phyloP scores from a whole-genome alignment of 1,140 invertebrate species.

The Apocrypta bakeri region DNA sequence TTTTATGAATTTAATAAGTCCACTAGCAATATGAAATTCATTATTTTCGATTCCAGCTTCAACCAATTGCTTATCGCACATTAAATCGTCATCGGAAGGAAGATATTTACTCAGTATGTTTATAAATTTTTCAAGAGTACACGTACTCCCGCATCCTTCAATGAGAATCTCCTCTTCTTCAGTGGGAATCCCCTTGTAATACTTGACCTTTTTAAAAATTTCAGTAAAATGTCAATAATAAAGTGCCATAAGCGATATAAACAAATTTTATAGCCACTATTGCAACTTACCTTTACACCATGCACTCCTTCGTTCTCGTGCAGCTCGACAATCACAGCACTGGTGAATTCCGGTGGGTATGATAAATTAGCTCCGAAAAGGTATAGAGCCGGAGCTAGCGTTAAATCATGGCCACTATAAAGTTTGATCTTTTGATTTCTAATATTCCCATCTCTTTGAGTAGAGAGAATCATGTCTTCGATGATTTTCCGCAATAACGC shows the following conservation, averaged over 20 bases:
- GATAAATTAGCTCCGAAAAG: constrained; percentile 79
- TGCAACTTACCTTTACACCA: constrained; percentile 55
- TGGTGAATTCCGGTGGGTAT: constrained; percentile 75
- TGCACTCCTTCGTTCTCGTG: constrained; percentile 44
- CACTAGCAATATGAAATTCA: neutral
- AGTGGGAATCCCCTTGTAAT: constrained; percentile 50
- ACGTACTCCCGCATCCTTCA: constrained; percentile 49
- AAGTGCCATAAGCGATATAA: too few species aligned
- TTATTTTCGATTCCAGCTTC: neutral
- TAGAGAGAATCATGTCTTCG: neutral
- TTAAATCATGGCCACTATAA: constrained; percentile 83
- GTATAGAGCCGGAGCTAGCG: constrained; percentile 79
- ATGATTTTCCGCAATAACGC: neutral
- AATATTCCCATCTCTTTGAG: constrained; percentile 66
- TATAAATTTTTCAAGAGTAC: constrained; percentile 50
- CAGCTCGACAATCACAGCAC: constrained; percentile 71
- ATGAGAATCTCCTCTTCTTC: constrained; percentile 16
- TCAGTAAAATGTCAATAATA: too few species aligned
- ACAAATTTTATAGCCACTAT: too few species aligned
- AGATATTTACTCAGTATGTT: constrained; percentile 44
- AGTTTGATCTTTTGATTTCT: constrained; percentile 65
- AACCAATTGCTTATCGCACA: constrained; percentile 48
- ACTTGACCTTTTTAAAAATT: constrained; percentile 36
- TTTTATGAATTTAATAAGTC: neutral
- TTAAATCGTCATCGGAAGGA: constrained; percentile 52